These are phyloP conservation scores for Drosophila mayaguana DNA, from an alignment of 2,888 invertebrate species.

Conservation along the genomic window DNA sequence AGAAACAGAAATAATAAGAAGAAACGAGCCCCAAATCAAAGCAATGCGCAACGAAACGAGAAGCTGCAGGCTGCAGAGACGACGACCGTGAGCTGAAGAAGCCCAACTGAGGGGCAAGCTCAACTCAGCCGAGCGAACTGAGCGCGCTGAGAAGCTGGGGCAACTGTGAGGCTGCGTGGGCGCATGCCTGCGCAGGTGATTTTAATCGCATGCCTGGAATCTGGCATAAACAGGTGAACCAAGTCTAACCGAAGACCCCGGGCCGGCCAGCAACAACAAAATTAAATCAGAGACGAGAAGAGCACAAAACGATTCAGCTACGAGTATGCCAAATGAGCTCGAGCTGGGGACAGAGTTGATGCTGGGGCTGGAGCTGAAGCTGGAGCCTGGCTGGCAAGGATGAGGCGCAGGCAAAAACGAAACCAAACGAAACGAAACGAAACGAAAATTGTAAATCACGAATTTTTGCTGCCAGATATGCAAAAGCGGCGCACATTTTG, in stretches of 20 bases:
- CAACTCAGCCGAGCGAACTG: neutral
- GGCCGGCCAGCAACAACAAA: conserved; percentile 30
- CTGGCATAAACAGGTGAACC: conserved; percentile 84
- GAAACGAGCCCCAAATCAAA: conserved; percentile 66
- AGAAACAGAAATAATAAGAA: conserved; percentile 49
- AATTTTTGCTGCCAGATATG: conserved; percentile 80
- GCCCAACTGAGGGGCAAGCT: conserved; percentile 24
- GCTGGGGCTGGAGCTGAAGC: conserved; percentile 2
- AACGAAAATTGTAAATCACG: conserved; percentile 81
- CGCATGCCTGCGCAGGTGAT: conserved; percentile 83
- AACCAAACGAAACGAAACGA: conserved; percentile 53
- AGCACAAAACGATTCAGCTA: conserved; percentile 37
- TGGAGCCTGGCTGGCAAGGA: conserved; percentile 51
- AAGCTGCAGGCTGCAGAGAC: conserved; percentile 40
- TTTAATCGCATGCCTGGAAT: conserved; percentile 84
- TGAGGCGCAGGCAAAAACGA: conserved; percentile 39
- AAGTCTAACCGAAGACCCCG: conserved; percentile 37
- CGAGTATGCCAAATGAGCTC: conserved; percentile 51
- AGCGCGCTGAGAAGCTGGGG: conserved; percentile 14
- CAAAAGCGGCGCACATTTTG: conserved; percentile 80
- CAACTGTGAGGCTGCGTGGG: conserved; percentile 66
- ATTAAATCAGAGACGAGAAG: conserved; percentile 70
- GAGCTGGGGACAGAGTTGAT: conserved; percentile 12
- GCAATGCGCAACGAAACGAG: conserved; percentile 31
- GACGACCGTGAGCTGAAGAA: conserved; percentile 45